phyloP scores from a whole-genome alignment of 2,797 vertebrate genomes.

The Saguinus oedipus region DNA sequence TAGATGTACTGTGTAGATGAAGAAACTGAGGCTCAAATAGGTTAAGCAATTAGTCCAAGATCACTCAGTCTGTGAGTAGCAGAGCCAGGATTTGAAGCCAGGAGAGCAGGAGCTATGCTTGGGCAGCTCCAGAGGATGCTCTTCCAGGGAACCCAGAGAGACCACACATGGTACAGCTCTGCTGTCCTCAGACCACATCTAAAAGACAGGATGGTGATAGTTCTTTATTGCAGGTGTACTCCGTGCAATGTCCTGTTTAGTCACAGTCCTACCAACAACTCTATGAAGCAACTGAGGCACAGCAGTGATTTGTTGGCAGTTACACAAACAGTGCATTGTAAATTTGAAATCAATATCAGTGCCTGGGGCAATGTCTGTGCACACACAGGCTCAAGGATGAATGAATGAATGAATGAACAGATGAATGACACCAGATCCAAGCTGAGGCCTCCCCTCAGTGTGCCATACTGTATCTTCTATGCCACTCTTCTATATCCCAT shows the following conservation, averaged over 20 bases:
- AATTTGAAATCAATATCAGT: not conserved
- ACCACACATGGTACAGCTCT: not conserved
- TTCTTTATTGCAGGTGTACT: not conserved
- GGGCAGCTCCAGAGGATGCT: not conserved
- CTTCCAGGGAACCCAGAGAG: not conserved
- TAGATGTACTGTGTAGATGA: not conserved
- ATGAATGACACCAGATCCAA: not conserved
- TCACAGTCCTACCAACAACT: not conserved
- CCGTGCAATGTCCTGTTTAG: not conserved
- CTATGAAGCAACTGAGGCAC: accelerated
- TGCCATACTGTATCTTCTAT: not conserved
- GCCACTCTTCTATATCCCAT: accelerated
- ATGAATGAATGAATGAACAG: not conserved
- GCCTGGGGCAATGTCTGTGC: not conserved
- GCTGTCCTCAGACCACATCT: not conserved
- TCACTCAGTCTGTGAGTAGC: not conserved
- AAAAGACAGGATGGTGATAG: not conserved
- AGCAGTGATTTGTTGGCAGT: not conserved
- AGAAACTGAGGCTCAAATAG: not conserved
- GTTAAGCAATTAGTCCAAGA: not conserved
- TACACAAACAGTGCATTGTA: not conserved
- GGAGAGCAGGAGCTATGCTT: not conserved
- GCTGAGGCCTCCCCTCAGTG: not conserved
- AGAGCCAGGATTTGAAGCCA: not conserved
- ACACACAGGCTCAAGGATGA: not conserved